These are phyloP conservation scores for Vesta saturnalis DNA, from an alignment of 2,888 invertebrate species.

Conservation along the genomic window DNA sequence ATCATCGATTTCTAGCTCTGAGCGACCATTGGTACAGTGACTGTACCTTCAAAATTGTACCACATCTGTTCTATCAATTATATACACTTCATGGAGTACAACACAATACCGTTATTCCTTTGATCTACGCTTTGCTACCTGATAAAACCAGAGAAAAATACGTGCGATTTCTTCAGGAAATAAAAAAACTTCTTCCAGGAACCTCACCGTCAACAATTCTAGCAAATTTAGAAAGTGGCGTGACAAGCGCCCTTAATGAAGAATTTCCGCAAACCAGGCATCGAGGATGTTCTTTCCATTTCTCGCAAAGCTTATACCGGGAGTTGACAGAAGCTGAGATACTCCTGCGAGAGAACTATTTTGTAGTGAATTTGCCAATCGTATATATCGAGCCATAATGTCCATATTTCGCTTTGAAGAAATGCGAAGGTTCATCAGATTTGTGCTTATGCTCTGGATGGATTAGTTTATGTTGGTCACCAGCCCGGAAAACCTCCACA, in stretches of 20 bases:
- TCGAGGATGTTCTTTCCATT: not conserved
- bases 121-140: slow-evolving; percentile 35
- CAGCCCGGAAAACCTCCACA: too few relatives aligned
- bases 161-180: slow-evolving; percentile 6
- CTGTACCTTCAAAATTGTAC: slow-evolving; percentile 41
- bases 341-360: too few relatives aligned
- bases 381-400: too few relatives aligned
- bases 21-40: slow-evolving; percentile 38
- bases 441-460: too few relatives aligned
- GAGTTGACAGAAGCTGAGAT: too few relatives aligned
- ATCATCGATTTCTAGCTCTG: slow-evolving; percentile 12
- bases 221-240: slow-evolving; percentile 25
- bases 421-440: too few relatives aligned
- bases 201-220: slow-evolving; percentile 16
- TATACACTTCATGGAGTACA: slow-evolving; percentile 40
- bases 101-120: slow-evolving; percentile 30
- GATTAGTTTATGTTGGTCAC: too few relatives aligned
- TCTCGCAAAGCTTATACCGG: not conserved
- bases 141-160: slow-evolving; percentile 28
- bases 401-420: too few relatives aligned
- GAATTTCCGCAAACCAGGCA: too few relatives aligned
- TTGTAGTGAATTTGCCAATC: too few relatives aligned
- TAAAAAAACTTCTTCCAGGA: slow-evolving; percentile 15
- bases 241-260: slow-evolving; percentile 7
- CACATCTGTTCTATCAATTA: slow-evolving; percentile 40